Evolutionary conservation across 2,113 vertebrate species (phyloP).

Genomic region (Holacanthus passer): DNA sequence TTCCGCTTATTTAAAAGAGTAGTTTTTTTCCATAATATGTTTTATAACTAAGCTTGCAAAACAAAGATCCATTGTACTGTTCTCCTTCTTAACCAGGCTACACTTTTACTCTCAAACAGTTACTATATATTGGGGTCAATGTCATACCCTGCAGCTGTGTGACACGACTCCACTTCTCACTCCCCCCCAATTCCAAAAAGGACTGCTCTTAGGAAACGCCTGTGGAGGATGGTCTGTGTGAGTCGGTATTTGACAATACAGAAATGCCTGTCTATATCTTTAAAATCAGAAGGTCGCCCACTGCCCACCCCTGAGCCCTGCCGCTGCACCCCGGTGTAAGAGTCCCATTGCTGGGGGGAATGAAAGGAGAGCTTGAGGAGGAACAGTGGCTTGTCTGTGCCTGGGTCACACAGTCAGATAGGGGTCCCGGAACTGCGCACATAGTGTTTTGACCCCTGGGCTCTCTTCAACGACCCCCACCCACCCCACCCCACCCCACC

Average conservation of each 20-base stretch:
- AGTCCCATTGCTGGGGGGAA: constrained; percentile 69
- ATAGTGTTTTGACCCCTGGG: constrained; percentile 82
- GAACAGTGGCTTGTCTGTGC: constrained; percentile 84
- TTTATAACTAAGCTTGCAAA: constrained; percentile 42
- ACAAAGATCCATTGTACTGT: constrained; percentile 57
- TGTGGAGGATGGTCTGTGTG: constrained; percentile 57
- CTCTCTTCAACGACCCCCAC: constrained; percentile 68
- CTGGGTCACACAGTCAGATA: constrained; percentile 50
- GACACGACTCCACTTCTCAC: constrained; percentile 46
- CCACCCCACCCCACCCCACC: constrained; percentile 74
- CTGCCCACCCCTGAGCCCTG: constrained; percentile 69
- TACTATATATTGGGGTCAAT: constrained; percentile 68
- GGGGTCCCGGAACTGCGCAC: constrained; percentile 83
- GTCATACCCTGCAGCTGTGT: constrained; percentile 73
- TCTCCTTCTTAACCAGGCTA: constrained; percentile 66
- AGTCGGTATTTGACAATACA: constrained; percentile 69
- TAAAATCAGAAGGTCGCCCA: constrained; percentile 82
- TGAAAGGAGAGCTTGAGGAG: constrained; percentile 82
- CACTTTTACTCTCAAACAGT: constrained; percentile 65
- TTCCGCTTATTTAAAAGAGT: constrained; percentile 5
- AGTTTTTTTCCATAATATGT: neutral
- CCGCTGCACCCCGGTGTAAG: constrained; percentile 61
- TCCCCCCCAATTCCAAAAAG: constrained; percentile 55
- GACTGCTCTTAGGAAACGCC: constrained; percentile 52
- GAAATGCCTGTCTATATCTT: constrained; percentile 84